Base-by-base conservation (phyloP, 2,113 vertebrate species). In the Litocranius walleri region DNA sequence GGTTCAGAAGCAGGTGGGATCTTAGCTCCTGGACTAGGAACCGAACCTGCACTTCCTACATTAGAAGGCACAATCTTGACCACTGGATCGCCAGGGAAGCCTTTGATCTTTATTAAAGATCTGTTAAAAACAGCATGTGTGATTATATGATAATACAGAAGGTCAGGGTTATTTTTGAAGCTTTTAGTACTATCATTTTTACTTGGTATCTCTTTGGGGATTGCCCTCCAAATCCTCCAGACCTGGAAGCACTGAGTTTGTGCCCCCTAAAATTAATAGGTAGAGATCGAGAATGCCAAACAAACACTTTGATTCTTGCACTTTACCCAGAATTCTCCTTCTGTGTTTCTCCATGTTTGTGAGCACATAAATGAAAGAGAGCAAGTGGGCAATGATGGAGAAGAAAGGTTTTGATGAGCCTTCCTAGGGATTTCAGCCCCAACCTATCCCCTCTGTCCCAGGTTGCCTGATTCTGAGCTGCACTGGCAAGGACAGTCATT, bases 301-400 rank as follows among this genome's bases (percentile, higher is more conserved):
- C 84, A 80, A 43, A 56, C 8, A 48, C 7, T 56, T 81, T 27
- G 14, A 81, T 40, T 96, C n/a, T 95, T 62, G 16, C 27, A 19
- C n/a, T 88, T 84, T 83, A 74, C 50, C 82, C 25, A 89, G 57
- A 91, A 78, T 95, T 94, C 50, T 81, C n/a, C 17, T 50, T 96
- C 56, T 16, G 1, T 81, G 30, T 89, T 80, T 89, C 62, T 36
- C 48, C 74, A 71, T 94, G 59, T 87, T 84, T 30, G 71, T 74
- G 13, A 88, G 29, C 9, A 94, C 2, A 5, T 91, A 1, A 7
- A 27, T 54, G 43, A 83, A 62, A 90, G 57, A 71, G 78, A 57
- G 21, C 54, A 23, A 50, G 7, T 74, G 9, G 80, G 30, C 36
- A 74, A 48, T 9, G 33, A 59, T 62, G 45, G n/a, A 59, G 33